Base-by-base conservation (phyloP, 2,888 invertebrate species). In the Seira musarum region DNA sequence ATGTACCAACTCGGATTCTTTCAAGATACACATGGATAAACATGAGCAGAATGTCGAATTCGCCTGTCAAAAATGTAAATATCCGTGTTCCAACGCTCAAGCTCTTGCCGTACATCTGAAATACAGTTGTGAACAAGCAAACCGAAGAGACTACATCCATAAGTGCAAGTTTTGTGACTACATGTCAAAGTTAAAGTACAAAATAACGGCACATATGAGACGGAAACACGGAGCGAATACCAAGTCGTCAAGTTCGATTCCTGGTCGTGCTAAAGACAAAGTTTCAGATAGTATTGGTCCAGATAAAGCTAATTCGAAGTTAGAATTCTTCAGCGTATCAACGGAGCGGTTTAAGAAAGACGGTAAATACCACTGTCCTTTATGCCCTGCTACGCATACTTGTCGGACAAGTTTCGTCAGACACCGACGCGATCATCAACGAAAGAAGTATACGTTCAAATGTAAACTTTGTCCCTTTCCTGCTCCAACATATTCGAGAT, bases 381-480 rank as follows among this genome's bases (percentile, higher is more conserved):
- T 25, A 3, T 63, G 63, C n/a, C 21, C 63, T 21, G 24, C 60
- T 10, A 60, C 17, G 21, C 17, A 21, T 60, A 1, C 21, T n/a
- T 22, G 24, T 61, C 21, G 61, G 8, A 21, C 2, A n/a, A 61
- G 21, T 2, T 61, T 61, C 15, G n/a, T 21, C 17, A 5, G 17
- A 2, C 65, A 65, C 65, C 3, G 10, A 19, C n/a, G 65, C 30
- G 17, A 25, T 65, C 65, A 65, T 35, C 2, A 6, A 8, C 3
- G 30, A 2, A 63, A 63, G 25, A 25, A 19, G 19, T 2, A 1
- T 2, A 35, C 30, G n/a, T 35, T 10, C 17, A 1, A 5, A n/a
- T 65, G 65, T 15, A 25, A 65, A n/a, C 6, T 65, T 17, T 65
- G 65, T 65, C 40, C 65, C 17, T 65, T 30, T n/a, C 65, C 65